Conservation (phyloP, 2,888 invertebrate genomes). For the Cantharis lateralis region DNA sequence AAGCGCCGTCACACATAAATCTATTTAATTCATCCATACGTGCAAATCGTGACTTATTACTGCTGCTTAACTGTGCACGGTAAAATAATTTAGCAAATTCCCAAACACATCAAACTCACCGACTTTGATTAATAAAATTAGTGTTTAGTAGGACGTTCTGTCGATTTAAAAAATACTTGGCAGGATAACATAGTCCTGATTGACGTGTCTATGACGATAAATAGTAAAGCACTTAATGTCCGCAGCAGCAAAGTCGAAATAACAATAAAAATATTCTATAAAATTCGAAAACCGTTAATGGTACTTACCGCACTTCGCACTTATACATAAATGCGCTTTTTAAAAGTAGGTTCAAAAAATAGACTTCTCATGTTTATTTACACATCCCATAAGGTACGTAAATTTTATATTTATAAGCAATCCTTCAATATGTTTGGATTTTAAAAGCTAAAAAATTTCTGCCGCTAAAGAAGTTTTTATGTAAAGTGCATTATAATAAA, state of each 20-base stretch:
- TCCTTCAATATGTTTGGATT: neutral
- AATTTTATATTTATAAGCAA: neutral
- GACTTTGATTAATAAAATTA: neutral
- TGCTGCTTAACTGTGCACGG: neutral
- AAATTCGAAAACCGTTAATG: neutral
- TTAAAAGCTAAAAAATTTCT: neutral
- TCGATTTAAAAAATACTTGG: neutral
- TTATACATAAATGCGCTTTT: neutral
- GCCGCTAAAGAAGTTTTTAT: neutral
- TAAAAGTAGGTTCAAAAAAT: neutral
- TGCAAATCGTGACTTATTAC: constrained; percentile 9
- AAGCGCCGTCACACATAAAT: constrained; percentile 7
- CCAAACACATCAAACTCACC: neutral
- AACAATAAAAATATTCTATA: neutral
- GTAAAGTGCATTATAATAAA: neutral
- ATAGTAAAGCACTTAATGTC: neutral
- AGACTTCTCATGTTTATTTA: neutral
- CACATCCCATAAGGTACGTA: neutral
- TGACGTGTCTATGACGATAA: neutral
- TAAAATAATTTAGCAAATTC: neutral
- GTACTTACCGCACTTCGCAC: neutral
- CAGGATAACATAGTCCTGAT: neutral
- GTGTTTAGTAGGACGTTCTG: neutral
- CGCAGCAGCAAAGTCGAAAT: neutral
- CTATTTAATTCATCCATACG: constrained; percentile 7